A percentile compares a stretch with the other conserved stretches of the same genome.
Conservation (phyloP, 92 coral and sea anemone genomes). For the Anthopleura xanthogrammica region DNA sequence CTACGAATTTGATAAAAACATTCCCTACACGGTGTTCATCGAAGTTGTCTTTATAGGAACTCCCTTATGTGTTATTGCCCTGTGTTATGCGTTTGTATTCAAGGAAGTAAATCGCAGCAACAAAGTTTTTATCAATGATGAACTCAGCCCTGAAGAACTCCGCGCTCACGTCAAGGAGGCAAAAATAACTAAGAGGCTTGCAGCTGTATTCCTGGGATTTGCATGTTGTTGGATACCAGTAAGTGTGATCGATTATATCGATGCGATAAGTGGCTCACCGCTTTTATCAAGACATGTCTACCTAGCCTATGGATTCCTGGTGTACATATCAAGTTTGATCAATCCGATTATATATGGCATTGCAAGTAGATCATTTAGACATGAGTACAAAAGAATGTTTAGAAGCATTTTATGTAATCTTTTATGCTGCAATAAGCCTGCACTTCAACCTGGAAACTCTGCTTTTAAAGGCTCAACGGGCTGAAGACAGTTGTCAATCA, state of each 20-base stretch:
- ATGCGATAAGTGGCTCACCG: constrained; percentile 45
- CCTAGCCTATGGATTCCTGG: constrained; percentile 55
- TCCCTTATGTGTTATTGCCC: constrained; percentile 37
- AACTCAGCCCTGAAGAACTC: constrained; percentile 22
- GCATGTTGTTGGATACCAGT: constrained; percentile 71
- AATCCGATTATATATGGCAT: constrained; percentile 77
- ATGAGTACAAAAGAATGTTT: constrained; percentile 50
- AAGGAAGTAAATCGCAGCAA: constrained; percentile 29
- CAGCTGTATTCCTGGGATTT: constrained; percentile 60
- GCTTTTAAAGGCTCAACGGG: too few relatives aligned
- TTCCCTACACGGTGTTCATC: constrained; percentile 47
- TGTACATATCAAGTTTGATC: constrained; percentile 49
- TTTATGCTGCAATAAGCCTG: neutral
- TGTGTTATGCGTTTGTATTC: constrained; percentile 49
- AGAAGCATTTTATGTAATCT: constrained; percentile 8
- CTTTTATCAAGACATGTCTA: constrained; percentile 52
- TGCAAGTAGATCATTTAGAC: constrained; percentile 57
- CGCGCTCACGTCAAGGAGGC: constrained; percentile 61
- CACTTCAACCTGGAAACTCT: too few relatives aligned
- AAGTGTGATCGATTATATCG: constrained; percentile 49
- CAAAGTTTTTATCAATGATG: constrained; percentile 27
- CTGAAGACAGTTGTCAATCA: too few relatives aligned
- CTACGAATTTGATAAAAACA: constrained; percentile 47
- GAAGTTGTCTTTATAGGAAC: constrained; percentile 42
- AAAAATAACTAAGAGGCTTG: constrained; percentile 68